Conservation (phyloP, 2,888 invertebrate species). For the Eledona agricola region DNA sequence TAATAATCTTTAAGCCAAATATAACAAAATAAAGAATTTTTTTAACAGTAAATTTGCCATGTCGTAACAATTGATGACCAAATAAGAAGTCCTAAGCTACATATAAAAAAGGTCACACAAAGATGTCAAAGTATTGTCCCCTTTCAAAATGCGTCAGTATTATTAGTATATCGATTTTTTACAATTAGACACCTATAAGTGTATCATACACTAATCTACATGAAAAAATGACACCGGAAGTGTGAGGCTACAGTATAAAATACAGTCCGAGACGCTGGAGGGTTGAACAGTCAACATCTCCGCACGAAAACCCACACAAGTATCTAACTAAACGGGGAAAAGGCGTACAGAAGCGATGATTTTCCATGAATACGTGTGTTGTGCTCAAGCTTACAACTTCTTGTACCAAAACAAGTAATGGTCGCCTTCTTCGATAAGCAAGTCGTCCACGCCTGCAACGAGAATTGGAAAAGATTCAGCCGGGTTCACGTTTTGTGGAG, state of each 20-base stretch:
- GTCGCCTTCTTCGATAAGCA: constrained; percentile 86
- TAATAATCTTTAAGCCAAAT: constrained; percentile 45
- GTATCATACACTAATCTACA: constrained; percentile 25
- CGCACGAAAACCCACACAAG: constrained; percentile 5
- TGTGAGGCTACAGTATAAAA: constrained; percentile 31
- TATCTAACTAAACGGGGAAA: constrained; percentile 26
- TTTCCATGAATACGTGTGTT: constrained; percentile 17
- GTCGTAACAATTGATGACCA: constrained; percentile 52
- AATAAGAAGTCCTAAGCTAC: constrained; percentile 44
- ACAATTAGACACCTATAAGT: constrained; percentile 30
- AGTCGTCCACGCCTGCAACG: constrained; percentile 82
- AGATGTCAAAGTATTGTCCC: constrained; percentile 49
- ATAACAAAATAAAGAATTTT: constrained; percentile 52
- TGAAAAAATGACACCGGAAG: constrained; percentile 15
- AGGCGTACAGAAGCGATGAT: constrained; percentile 32
- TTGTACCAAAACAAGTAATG: constrained; percentile 94
- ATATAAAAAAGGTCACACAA: constrained; percentile 46
- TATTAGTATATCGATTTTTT: constrained; percentile 30
- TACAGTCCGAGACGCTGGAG: constrained; percentile 22
- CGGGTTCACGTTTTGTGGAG: constrained; percentile 1
- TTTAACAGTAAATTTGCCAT: constrained; percentile 52
- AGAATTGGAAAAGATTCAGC: background rate
- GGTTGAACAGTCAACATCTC: constrained; percentile 1
- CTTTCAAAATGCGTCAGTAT: constrained; percentile 46
- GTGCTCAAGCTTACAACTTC: constrained; percentile 73